phyloP scores from a whole-genome alignment of 2,797 vertebrate species.

The Cygnus olor region DNA sequence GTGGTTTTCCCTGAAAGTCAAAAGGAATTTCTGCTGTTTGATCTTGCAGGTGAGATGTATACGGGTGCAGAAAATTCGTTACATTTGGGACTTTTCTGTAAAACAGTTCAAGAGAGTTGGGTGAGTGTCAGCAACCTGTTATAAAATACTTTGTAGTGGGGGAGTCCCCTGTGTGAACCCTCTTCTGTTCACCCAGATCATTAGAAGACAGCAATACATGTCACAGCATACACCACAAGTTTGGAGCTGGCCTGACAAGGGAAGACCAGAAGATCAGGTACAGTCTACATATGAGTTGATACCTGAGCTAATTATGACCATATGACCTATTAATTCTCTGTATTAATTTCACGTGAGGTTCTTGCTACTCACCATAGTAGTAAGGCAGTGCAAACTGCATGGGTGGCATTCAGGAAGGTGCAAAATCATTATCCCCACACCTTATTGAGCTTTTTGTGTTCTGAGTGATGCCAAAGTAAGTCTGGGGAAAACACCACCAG shows the following conservation, averaged over 20 bases:
- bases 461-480: neutral
- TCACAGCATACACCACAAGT: constrained; percentile 68
- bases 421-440: neutral
- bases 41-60: constrained; percentile 71
- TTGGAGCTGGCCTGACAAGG: constrained; percentile 69
- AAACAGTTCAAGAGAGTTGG: constrained; percentile 76
- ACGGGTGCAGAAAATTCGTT: constrained; percentile 78
- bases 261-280: constrained; percentile 78
- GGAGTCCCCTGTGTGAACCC: neutral
- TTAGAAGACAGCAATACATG: constrained; percentile 76
- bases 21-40: neutral
- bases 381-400: neutral
- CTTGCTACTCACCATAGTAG: neutral
- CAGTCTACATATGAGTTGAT: rapidly evolving
- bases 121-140: constrained; percentile 52
- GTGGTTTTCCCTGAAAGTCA: neutral
- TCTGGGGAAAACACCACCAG: neutral
- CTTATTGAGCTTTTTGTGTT: neutral
- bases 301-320: neutral
- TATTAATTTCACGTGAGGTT: neutral
- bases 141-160: neutral
- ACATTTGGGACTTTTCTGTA: constrained; percentile 73
- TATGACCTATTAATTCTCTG: neutral
- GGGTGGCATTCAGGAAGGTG: neutral
- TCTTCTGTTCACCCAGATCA: constrained; percentile 44